These are phyloP conservation scores for Bombus superbus DNA, from an alignment of 1,140 invertebrate species.

Conservation along the genomic window DNA sequence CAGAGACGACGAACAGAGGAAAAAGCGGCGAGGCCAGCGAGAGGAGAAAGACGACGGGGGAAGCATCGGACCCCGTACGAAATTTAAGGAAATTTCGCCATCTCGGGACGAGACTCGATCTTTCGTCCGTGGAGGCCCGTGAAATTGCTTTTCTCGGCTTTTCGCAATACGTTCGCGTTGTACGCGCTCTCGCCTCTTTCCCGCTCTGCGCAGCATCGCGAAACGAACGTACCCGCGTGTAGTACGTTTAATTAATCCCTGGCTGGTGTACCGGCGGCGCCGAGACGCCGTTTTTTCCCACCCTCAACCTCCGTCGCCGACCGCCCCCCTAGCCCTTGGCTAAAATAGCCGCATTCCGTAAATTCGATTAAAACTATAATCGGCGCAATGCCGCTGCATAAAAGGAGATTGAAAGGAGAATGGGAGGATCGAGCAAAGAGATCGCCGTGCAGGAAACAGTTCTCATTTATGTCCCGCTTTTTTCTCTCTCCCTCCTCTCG, in stretches of 20 bases:
- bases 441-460: slow-evolving; percentile 37
- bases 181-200: slow-evolving; percentile 21
- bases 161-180: slow-evolving; percentile 46
- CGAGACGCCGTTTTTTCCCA: slow-evolving; percentile 50
- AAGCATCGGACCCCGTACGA: slow-evolving; percentile 43
- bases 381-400: slow-evolving; percentile 27
- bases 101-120: slow-evolving; percentile 62
- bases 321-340: too few relatives aligned
- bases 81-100: slow-evolving; percentile 75
- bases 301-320: background rate
- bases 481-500: background rate
- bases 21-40: too few relatives aligned
- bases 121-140: slow-evolving; percentile 51
- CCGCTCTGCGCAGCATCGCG: background rate
- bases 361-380: slow-evolving; percentile 71
- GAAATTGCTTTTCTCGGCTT: background rate
- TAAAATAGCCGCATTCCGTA: slow-evolving; percentile 59
- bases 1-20: background rate
- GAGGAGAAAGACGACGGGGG: background rate
- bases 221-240: slow-evolving; percentile 43
- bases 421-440: background rate
- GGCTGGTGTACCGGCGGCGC: slow-evolving; percentile 32
- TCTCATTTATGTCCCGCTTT: slow-evolving; percentile 28
- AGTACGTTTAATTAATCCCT: slow-evolving; percentile 67
- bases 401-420: slow-evolving; percentile 12